Conservation (phyloP, 2,113 vertebrate genomes). For the Clinocottus analis region DNA sequence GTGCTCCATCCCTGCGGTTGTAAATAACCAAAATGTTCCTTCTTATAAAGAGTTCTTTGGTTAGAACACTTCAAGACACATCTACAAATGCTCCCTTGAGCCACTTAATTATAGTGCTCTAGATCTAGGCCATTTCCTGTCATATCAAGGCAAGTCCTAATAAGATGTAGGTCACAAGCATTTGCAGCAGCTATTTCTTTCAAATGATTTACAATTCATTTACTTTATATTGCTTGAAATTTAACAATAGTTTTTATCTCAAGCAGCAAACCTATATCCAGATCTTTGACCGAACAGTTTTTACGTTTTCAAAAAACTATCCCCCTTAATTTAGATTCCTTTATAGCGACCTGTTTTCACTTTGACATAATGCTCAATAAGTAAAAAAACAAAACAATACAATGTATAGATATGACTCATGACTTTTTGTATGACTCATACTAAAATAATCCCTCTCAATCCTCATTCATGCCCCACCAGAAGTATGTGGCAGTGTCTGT, state of each 20-base stretch:
- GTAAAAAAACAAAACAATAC: neutral
- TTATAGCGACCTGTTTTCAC: neutral
- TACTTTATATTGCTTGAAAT: neutral
- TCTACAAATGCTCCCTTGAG: neutral
- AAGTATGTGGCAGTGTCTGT: too few relatives aligned
- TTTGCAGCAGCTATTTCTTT: neutral
- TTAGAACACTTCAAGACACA: neutral
- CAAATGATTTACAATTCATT: neutral
- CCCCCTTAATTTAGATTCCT: neutral
- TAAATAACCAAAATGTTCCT: neutral
- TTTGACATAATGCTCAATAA: neutral
- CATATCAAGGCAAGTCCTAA: neutral
- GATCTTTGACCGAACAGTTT: too few relatives aligned
- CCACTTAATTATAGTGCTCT: neutral
- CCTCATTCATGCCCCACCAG: neutral
- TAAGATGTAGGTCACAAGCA: neutral
- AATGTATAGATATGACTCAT: too few relatives aligned
- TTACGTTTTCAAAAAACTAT: neutral
- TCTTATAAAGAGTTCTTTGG: neutral
- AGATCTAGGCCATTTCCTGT: conserved; percentile 2
- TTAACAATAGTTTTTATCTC: neutral
- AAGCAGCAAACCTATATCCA: neutral
- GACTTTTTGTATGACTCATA: neutral
- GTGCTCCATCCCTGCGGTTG: neutral
- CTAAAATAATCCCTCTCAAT: neutral